Percentiles rank a stretch among this genome's conserved stretches.
Evolutionary conservation across 2,113 vertebrate species (phyloP).

Genomic region (Phalacrocorax aristotelis): DNA sequence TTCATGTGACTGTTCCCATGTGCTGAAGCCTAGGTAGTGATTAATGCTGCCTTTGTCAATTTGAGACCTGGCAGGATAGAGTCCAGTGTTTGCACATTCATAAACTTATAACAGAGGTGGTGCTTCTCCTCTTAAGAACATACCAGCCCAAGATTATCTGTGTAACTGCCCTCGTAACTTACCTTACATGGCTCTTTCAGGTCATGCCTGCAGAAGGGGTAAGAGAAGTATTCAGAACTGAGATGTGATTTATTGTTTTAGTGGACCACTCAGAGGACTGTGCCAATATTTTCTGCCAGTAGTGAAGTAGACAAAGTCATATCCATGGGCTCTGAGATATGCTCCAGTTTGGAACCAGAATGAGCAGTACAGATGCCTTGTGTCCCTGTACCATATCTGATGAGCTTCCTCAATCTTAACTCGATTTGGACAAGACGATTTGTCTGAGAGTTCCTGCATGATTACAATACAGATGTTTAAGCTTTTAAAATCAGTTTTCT

Average conservation of each 20-base stretch:
- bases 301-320: background rate
- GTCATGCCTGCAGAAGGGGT: background rate
- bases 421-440: background rate
- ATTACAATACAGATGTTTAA: background rate
- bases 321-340: background rate
- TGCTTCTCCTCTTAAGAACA: constrained; percentile 2
- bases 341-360: background rate
- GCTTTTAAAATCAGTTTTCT: background rate
- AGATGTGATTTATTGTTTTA: background rate
- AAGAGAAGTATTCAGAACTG: background rate
- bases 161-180: background rate
- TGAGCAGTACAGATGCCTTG: background rate
- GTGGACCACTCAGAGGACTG: background rate
- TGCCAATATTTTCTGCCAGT: background rate
- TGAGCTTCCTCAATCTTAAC: background rate
- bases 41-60: constrained; percentile 2
- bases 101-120: background rate
- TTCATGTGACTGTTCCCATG: background rate
- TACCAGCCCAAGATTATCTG: background rate
- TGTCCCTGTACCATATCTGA: background rate
- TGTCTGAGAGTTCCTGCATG: background rate
- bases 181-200: background rate
- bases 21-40: background rate
- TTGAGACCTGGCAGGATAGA: background rate
- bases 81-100: background rate